Evolutionary conservation across 2,797 vertebrate genomes (phyloP), one percentile per base, ranked within the genome.

Genomic region (Botia almorhae): DNA sequence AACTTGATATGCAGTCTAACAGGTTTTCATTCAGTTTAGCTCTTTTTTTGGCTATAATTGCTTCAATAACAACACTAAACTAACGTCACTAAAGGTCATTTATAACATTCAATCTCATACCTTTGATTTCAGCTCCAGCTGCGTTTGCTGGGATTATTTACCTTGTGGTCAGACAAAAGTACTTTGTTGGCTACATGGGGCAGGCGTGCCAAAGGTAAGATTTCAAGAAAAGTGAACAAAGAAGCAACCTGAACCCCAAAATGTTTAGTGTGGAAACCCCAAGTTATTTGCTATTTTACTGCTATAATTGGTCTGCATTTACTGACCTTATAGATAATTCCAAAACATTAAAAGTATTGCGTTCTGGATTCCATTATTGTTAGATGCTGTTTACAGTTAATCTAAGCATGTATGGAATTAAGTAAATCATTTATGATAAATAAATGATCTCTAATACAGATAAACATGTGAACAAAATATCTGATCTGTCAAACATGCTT

Each of bases 61-160:
- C 21, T 23, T 55, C 5, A 36, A 5, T 19, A 17, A 26, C 1
- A 69, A 43, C 1, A 6, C n/a, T 48, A 4, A 36, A 33, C 1
- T 33, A 16, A 39, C 13, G 12, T 23, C 56, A 12, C 53, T 50
- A 2, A 4, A 13, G 13, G 13, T 53, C 5, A 65, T 19, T n/a
- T 23, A 4, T 60, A 68, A 60, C 4, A 12, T 23, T 16, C 12
- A n/a, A 64, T 19, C 21, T 0, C 3, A 64, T 39, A 64, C 2
- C 17, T 58, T 76, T 2, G 11, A 0, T 53, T 56, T 33, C 85
- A 98, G 97, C 91, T 85, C 94, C 97, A 7, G 97, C 97, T 0
- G 94, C 97, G 64, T 99, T 99, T 69, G 95, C 97, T 0, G 97
- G 97, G 51, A 85, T 97, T 84, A 92, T 98, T 92, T 99, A 99